phyloP scores from a whole-genome alignment of 2,888 invertebrate species.

The Lasioglossum villosulum region DNA sequence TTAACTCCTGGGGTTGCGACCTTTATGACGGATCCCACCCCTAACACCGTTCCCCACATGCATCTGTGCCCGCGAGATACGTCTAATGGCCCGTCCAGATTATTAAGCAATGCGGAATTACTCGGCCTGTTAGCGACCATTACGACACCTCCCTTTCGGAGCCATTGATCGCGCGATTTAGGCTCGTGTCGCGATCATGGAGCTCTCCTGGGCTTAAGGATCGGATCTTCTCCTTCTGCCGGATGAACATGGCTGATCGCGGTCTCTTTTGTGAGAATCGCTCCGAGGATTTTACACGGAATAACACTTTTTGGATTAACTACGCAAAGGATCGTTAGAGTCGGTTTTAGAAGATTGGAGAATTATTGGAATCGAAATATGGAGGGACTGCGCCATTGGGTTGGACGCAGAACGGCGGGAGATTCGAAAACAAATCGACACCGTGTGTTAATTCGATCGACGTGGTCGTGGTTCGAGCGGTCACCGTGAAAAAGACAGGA shows the following conservation, averaged over 20 bases:
- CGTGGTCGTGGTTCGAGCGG: neutral
- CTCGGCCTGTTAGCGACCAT: neutral
- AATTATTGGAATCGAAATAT: neutral
- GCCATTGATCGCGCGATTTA: neutral
- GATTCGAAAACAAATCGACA: conserved; percentile 4
- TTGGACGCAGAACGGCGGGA: neutral
- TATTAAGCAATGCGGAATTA: conserved; percentile 62
- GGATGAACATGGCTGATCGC: neutral
- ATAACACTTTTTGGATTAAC: neutral
- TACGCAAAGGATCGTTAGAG: neutral
- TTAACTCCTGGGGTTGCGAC: conserved; percentile 63
- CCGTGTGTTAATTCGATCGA: conserved; percentile 12
- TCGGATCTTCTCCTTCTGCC: neutral
- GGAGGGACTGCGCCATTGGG: neutral
- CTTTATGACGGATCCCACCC: conserved; percentile 73
- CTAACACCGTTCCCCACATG: conserved; percentile 51
- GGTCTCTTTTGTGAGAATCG: neutral
- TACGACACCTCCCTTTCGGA: neutral
- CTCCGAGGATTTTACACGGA: neutral
- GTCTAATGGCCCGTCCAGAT: conserved; percentile 63
- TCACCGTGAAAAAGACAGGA: conserved; percentile 52
- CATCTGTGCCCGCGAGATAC: conserved; percentile 75
- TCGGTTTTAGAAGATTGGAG: neutral
- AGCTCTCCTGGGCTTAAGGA: neutral
- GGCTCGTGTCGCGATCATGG: neutral